These are phyloP conservation scores for Megaceryle alcyon DNA, from an alignment of 2,797 vertebrate species.

Conservation along the genomic window DNA sequence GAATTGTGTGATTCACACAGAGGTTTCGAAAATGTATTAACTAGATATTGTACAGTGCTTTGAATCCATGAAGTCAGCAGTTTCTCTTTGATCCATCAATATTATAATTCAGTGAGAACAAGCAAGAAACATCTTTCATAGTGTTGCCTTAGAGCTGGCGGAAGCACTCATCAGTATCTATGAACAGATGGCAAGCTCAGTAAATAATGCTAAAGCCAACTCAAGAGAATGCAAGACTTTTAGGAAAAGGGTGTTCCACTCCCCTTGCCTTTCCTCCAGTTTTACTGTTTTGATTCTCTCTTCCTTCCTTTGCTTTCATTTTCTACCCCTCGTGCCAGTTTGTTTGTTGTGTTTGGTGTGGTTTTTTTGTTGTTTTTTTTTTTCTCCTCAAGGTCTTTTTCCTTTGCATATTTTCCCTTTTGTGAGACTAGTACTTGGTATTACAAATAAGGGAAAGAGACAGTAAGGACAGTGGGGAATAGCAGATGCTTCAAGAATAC, in stretches of 20 bases:
- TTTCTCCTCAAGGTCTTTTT: background rate
- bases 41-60: background rate
- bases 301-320: background rate
- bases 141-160: background rate
- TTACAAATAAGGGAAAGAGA: background rate
- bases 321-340: background rate
- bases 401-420: background rate
- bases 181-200: background rate
- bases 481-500: background rate
- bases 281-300: background rate
- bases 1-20: background rate
- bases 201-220: background rate
- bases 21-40: background rate
- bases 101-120: background rate
- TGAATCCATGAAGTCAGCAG: background rate
- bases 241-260: background rate
- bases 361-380: background rate
- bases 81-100: background rate
- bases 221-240: background rate
- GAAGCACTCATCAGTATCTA: background rate
- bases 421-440: background rate
- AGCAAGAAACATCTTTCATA: background rate
- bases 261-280: background rate
- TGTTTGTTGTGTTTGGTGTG: background rate
- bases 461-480: background rate